Conservation (phyloP, 2,888 invertebrate species). For the Andrena trimmerana region DNA sequence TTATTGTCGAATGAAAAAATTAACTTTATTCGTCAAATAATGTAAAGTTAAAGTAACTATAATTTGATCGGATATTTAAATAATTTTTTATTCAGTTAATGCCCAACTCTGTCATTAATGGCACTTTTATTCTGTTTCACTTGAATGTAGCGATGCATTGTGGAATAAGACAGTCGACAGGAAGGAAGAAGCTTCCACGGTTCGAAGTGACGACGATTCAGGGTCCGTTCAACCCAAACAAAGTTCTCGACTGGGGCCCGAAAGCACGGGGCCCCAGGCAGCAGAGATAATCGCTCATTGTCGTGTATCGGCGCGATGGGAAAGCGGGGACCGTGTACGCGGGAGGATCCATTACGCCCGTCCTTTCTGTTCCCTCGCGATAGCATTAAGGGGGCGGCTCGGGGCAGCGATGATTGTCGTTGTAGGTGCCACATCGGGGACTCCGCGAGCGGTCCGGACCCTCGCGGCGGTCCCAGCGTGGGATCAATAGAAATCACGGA, state of each 20-base stretch:
- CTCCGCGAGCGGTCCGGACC: constrained; percentile 64
- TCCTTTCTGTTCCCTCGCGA: constrained; percentile 67
- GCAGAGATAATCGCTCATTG: constrained; percentile 69
- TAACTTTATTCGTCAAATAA: no score
- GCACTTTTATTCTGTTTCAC: no score
- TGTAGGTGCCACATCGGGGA: constrained; percentile 66
- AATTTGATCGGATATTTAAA: no score
- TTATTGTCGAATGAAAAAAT: no score
- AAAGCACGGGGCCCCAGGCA: constrained; percentile 10
- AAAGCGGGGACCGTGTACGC: constrained; percentile 58
- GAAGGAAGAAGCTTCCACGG: neutral
- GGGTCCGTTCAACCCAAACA: constrained; percentile 7
- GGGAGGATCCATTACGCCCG: constrained; percentile 69
- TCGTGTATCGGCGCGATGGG: constrained; percentile 59
- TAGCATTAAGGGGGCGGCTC: constrained; percentile 77
- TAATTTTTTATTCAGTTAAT: no score
- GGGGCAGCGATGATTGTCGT: constrained; percentile 63
- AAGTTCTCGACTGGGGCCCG: neutral
- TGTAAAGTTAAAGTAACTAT: no score
- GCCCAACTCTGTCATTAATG: no score
- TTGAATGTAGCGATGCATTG: no score
- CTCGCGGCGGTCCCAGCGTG: constrained; percentile 73
- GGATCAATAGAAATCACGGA: constrained; percentile 82
- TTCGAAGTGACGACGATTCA: neutral
- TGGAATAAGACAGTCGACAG: no score